Conservation (phyloP, 2,113 vertebrate species). For the Epinephelus lanceolatus region DNA sequence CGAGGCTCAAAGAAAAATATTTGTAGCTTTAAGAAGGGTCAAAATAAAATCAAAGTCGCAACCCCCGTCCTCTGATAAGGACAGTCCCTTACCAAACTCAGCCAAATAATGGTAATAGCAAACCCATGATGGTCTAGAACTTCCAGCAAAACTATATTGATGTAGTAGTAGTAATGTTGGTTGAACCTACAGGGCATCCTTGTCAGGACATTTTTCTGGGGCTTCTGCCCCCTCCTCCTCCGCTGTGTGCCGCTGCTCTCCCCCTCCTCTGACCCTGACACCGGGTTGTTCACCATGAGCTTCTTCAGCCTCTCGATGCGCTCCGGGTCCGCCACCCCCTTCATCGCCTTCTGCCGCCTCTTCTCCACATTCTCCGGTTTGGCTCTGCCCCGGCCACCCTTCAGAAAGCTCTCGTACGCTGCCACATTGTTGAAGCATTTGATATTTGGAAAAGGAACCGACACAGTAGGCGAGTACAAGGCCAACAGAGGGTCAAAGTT, state of each 20-base stretch:
- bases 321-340: slow-evolving; percentile 84
- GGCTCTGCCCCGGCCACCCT: slow-evolving; percentile 84
- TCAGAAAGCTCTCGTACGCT: slow-evolving; percentile 91
- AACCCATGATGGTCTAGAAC: no score
- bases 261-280: slow-evolving; percentile 71
- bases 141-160: no score
- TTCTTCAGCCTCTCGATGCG: slow-evolving; percentile 89
- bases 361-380: slow-evolving; percentile 87
- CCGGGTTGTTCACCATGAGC: slow-evolving; percentile 87
- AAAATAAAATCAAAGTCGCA: no score
- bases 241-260: slow-evolving; percentile 56
- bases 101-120: no score
- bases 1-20: no score
- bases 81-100: no score
- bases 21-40: no score
- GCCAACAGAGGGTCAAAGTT: slow-evolving; percentile 91
- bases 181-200: slow-evolving; percentile 91
- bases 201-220: slow-evolving; percentile 92
- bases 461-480: slow-evolving; percentile 86
- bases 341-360: slow-evolving; percentile 73
- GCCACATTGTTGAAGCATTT: slow-evolving; percentile 94
- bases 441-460: slow-evolving; percentile 88
- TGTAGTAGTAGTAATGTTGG: no score
- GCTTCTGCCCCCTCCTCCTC: slow-evolving; percentile 71
- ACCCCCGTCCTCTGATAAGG: no score